Percentiles rank a stretch among this genome's conserved stretches.
phyloP scores from a whole-genome alignment of 2,113 vertebrate genomes.

The Fulmarus glacialis region DNA sequence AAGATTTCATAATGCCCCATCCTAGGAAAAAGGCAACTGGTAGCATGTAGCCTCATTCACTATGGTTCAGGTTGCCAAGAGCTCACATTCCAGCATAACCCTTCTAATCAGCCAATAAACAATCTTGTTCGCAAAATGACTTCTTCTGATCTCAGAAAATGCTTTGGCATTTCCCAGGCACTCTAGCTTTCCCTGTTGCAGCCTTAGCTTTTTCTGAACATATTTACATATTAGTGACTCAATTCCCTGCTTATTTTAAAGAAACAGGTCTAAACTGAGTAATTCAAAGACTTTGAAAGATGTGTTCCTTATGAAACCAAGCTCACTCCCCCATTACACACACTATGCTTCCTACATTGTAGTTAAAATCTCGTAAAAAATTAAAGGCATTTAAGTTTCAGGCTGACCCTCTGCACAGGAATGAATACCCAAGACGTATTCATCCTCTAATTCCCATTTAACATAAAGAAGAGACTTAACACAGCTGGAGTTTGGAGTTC shows the following conservation, averaged over 20 bases:
- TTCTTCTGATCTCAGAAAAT: neutral
- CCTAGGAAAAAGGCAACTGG: neutral
- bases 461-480: neutral
- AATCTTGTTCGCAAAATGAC: neutral
- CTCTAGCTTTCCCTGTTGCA: neutral
- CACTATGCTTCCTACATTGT: neutral
- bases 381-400: neutral
- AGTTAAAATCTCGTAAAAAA: conserved; percentile 21
- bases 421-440: neutral
- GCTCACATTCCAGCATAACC: neutral
- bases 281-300: neutral
- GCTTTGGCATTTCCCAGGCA: neutral
- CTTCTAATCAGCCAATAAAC: neutral
- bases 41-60: neutral
- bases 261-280: neutral
- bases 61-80: neutral
- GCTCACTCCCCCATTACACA: neutral
- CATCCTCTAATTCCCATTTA: conserved; percentile 18
- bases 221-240: neutral
- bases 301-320: neutral
- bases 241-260: neutral
- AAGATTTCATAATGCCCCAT: neutral
- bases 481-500: conserved; percentile 7
- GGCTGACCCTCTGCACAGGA: neutral
- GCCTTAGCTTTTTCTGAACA: neutral